Evolutionary conservation across 2,797 vertebrate genomes (phyloP).

Genomic region (Megalops cyprinoides): DNA sequence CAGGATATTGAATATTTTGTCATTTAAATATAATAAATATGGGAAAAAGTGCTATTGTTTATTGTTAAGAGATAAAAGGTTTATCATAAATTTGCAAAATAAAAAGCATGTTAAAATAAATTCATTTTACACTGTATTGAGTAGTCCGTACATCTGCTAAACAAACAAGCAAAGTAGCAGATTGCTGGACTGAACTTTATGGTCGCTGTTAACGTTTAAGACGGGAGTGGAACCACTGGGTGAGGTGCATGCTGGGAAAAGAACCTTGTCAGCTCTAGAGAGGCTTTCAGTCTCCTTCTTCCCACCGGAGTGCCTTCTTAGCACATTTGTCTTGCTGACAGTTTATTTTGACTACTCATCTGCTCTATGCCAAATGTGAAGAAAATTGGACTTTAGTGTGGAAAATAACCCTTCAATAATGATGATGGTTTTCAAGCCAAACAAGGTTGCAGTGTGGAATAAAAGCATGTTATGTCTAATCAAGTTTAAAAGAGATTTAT

Average conservation of each 20-base stretch:
- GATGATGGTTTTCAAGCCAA: slow-evolving; percentile 15
- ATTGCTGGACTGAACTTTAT: not conserved
- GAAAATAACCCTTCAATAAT: slow-evolving; percentile 9
- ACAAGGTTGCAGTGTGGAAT: slow-evolving; percentile 26
- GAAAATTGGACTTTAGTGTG: slow-evolving; percentile 28
- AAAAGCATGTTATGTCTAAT: slow-evolving; percentile 33
- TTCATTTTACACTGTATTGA: too few relatives aligned
- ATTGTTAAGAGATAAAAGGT: too few relatives aligned
- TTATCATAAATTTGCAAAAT: too few relatives aligned
- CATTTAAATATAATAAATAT: too few relatives aligned
- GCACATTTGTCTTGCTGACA: slow-evolving; percentile 34
- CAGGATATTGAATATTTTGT: too few relatives aligned
- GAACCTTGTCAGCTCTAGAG: not conserved
- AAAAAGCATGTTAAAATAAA: too few relatives aligned
- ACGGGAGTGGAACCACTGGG: not conserved
- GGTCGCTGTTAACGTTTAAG: not conserved
- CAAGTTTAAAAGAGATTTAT: slow-evolving; percentile 33
- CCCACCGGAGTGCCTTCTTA: slow-evolving; percentile 9
- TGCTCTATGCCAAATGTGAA: slow-evolving; percentile 10
- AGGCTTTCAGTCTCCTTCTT: slow-evolving; percentile 11
- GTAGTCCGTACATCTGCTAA: not conserved
- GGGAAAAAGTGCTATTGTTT: too few relatives aligned
- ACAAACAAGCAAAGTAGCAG: not conserved
- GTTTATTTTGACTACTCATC: slow-evolving; percentile 30
- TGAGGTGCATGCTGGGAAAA: slow-evolving; percentile 23